phyloP scores from a whole-genome alignment of 2,888 invertebrate genomes.

The Drosophila cognata region DNA sequence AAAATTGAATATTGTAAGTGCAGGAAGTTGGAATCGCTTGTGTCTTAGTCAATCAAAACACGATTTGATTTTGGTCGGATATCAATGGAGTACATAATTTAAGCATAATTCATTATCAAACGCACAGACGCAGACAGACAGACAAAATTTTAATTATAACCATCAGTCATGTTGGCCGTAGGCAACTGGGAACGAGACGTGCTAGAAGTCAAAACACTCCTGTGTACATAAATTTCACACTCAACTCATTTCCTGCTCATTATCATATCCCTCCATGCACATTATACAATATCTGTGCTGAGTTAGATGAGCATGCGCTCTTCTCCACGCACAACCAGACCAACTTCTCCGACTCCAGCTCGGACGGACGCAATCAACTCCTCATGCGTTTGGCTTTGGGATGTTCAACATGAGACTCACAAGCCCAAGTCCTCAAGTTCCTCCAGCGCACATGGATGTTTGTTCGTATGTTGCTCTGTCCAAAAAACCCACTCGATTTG shows the following conservation, averaged over 20 bases:
- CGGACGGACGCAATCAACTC: slow-evolving; percentile 12
- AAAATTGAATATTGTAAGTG: not conserved
- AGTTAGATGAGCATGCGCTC: slow-evolving; percentile 64
- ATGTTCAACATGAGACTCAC: not conserved
- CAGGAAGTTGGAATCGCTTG: slow-evolving; percentile 14
- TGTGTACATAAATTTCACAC: slow-evolving; percentile 80
- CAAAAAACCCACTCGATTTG: slow-evolving; percentile 75
- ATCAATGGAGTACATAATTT: slow-evolving; percentile 55
- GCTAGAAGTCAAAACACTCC: slow-evolving; percentile 56
- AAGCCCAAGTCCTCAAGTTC: slow-evolving; percentile 10
- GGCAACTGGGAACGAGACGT: slow-evolving; percentile 18
- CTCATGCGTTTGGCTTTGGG: slow-evolving; percentile 9
- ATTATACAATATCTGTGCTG: slow-evolving; percentile 48
- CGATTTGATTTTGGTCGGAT: slow-evolving; percentile 48
- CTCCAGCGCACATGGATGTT: slow-evolving; percentile 4
- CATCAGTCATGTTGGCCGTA: slow-evolving; percentile 66
- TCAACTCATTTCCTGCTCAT: slow-evolving; percentile 80
- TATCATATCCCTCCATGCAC: slow-evolving; percentile 64
- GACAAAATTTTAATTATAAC: slow-evolving; percentile 66
- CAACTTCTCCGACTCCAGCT: not conserved
- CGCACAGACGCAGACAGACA: slow-evolving; percentile 8
- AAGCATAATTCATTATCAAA: slow-evolving; percentile 48
- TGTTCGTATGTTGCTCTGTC: slow-evolving; percentile 35
- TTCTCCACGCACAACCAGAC: slow-evolving; percentile 39
- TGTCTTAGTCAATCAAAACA: slow-evolving; percentile 52